phyloP scores from a whole-genome alignment of 2,888 invertebrate species.

The Euplagia quadripunctaria region DNA sequence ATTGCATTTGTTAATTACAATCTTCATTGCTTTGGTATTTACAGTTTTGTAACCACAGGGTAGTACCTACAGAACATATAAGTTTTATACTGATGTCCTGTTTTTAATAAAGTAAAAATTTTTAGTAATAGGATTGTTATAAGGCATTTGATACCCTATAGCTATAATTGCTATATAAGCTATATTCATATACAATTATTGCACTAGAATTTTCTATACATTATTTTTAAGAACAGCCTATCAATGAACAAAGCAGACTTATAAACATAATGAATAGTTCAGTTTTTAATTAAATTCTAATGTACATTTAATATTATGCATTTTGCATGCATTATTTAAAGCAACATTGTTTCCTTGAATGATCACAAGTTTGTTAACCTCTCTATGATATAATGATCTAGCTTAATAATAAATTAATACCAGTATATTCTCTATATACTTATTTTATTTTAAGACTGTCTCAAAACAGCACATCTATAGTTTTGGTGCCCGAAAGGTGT shows the following conservation, averaged over 20 bases:
- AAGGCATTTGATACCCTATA: not conserved
- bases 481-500: not conserved
- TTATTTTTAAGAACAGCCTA: slow-evolving; percentile 9
- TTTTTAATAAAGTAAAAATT: not conserved
- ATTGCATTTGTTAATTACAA: slow-evolving; percentile 39
- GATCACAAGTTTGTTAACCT: slow-evolving; percentile 44
- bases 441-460: slow-evolving; percentile 23
- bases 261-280: slow-evolving; percentile 10
- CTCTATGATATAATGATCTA: slow-evolving; percentile 41
- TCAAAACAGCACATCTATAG: not conserved
- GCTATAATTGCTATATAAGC: no score
- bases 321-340: slow-evolving; percentile 27
- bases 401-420: slow-evolving; percentile 59
- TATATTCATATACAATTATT: slow-evolving; percentile 3
- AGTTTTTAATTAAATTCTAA: slow-evolving; percentile 36
- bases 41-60: slow-evolving; percentile 25
- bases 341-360: slow-evolving; percentile 39
- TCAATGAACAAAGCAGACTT: slow-evolving; percentile 9
- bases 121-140: not conserved
- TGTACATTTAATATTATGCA: slow-evolving; percentile 25
- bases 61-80: slow-evolving; percentile 23
- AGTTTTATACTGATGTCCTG: slow-evolving; percentile 17
- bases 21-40: slow-evolving; percentile 32
- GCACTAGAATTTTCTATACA: slow-evolving; percentile 10
- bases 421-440: slow-evolving; percentile 44